phyloP scores from a whole-genome alignment of 2,113 vertebrate species.

The Protomyctophum bolini region DNA sequence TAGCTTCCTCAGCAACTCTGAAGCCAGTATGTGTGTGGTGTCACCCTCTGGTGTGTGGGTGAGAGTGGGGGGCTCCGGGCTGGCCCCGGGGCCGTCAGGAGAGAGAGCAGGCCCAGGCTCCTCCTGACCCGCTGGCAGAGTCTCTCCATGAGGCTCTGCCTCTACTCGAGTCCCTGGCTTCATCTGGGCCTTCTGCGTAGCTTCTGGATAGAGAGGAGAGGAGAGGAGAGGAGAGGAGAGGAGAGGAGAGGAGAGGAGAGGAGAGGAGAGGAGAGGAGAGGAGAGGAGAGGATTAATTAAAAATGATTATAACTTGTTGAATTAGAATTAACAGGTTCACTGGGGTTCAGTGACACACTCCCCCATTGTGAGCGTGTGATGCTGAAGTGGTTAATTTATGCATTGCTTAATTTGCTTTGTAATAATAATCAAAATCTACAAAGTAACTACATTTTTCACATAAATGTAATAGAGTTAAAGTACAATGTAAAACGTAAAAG shows the following conservation, averaged over 20 bases:
- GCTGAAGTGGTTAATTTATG: too few relatives aligned
- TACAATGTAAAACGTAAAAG: too few relatives aligned
- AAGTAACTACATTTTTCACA: too few relatives aligned
- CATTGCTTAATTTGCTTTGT: too few relatives aligned
- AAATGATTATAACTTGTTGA: too few relatives aligned
- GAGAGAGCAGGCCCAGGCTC: conserved; percentile 72
- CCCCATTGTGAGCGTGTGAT: too few relatives aligned
- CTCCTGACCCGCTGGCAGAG: conserved; percentile 36
- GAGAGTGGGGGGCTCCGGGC: conserved; percentile 67
- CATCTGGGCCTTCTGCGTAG: conserved; percentile 70
- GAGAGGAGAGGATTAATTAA: too few relatives aligned
- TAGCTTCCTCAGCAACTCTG: conserved; percentile 70
- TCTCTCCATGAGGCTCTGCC: conserved; percentile 30
- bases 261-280: too few relatives aligned
- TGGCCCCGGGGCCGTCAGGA: conserved; percentile 71
- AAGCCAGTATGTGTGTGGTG: conserved; percentile 56
- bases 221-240: neutral
- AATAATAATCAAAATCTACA: too few relatives aligned
- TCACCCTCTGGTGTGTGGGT: conserved; percentile 54
- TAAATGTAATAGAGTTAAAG: too few relatives aligned
- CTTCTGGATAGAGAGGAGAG: conserved; percentile 48
- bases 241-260: too few relatives aligned
- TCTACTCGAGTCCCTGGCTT: conserved; percentile 56
- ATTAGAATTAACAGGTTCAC: neutral
- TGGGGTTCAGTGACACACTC: too few relatives aligned